A percentile compares a stretch with the other conserved stretches of the same genome.
These are phyloP conservation scores for Riptortus pedestris DNA, from an alignment of 1,140 invertebrate species.

Conservation along the genomic window DNA sequence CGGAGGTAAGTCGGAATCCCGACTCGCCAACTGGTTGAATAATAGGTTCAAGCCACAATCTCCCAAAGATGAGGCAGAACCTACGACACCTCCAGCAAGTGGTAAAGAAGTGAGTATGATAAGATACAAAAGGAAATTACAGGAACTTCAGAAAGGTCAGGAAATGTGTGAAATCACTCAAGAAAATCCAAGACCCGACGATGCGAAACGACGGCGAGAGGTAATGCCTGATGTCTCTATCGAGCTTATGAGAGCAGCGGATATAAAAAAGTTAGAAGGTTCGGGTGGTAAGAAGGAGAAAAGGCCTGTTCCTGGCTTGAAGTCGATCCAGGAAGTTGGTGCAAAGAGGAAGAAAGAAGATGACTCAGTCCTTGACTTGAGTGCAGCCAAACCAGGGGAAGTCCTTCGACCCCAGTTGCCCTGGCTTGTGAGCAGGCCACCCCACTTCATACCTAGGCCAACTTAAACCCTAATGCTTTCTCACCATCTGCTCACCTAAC, in stretches of 20 bases:
- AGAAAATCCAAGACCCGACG: constrained; percentile 26
- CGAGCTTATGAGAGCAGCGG: constrained; percentile 29
- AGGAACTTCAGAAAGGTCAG: constrained; percentile 26
- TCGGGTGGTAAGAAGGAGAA: constrained; percentile 15
- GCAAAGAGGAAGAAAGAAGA: constrained; percentile 18
- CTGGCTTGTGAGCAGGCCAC: neutral
- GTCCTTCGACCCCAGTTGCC: neutral
- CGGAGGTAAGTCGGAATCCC: constrained; percentile 4
- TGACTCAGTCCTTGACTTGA: constrained; percentile 12
- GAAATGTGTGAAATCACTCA: constrained; percentile 24
- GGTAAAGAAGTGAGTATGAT: constrained; percentile 25
- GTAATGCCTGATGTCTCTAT: constrained; percentile 33
- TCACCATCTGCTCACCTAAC: no score
- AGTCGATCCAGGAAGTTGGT: constrained; percentile 24
- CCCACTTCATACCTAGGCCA: neutral
- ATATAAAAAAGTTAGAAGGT: constrained; percentile 13
- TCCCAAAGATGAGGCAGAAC: neutral
- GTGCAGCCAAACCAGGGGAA: constrained; percentile 5
- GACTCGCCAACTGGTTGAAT: constrained; percentile 26
- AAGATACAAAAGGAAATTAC: constrained; percentile 28
- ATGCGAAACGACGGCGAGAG: constrained; percentile 30
- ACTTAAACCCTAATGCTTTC: no score
- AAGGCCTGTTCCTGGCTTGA: constrained; percentile 25
- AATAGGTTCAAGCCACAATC: constrained; percentile 23
- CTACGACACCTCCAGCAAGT: neutral